Base-by-base conservation (phyloP, 2,797 vertebrate species). In the Anas flavirostris region DNA sequence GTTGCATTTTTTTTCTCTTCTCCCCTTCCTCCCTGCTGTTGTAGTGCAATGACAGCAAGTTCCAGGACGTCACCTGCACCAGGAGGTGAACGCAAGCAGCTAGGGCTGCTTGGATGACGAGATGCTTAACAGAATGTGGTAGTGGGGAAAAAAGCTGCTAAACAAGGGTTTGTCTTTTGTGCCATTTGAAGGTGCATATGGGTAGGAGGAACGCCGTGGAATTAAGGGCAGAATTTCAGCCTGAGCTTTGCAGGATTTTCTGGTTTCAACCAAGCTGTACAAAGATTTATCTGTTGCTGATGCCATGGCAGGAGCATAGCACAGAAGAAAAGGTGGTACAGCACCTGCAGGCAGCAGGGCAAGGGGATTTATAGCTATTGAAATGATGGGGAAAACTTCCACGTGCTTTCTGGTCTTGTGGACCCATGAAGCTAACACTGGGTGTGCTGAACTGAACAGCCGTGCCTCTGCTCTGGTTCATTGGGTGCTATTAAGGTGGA, bases 11-110 rank as follows among this genome's bases (percentile, higher is more conserved):
- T 63, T 9, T 18, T 8, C 3, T 48, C n/a, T 16, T 43, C 10
- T 50, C 5, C 37, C 15, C 9, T 31, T 10, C 0, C 0, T 70
- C 16, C 11, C 18, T 31, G 10, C 23, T 88, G 41, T 81, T 0
- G 0, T 39, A 43, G 7, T 19, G 46, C 0, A 0, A 55, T 31
- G 55, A 21, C 25, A 58, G 12, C 0, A 0, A 0, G 0, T 43
- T 81, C 31, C 59, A 39, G 26, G 62, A 11, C 1, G 1, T 48
- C 66, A 60, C 14, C 25, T 88, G 53, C 26, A 70, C 8, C 7
- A 23, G 29, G 25, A 90, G 43, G 59, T 10, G 50, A 62, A 39
- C 23, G 13, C 16, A 63, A 41, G 31, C 33, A 53, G 19, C 11
- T n/a, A 59, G 44, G 63, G 9, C 18, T 82, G 56, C 64, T 62